These are phyloP conservation scores for Caenorhabditis angaria DNA, from an alignment of 2,888 invertebrate genomes.

Conservation along the genomic window DNA sequence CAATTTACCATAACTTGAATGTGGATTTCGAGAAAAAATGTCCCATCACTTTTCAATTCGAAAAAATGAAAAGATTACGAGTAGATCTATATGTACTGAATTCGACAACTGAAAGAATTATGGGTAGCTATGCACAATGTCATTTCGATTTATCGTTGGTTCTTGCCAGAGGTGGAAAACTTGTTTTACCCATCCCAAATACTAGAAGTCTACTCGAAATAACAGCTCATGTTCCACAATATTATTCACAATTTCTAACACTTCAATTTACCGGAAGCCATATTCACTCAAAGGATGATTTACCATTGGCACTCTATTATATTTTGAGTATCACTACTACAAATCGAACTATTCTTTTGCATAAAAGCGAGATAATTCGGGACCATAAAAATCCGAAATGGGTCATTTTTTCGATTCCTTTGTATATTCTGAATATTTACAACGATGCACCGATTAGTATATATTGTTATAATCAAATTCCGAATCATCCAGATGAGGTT, in stretches of 20 bases:
- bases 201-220: slow-evolving; percentile 25
- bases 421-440: slow-evolving; percentile 55
- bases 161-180: slow-evolving; percentile 26
- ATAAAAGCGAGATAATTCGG: slow-evolving; percentile 35
- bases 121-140: slow-evolving; percentile 19
- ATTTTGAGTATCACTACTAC: slow-evolving; percentile 30
- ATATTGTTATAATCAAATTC: slow-evolving; percentile 57
- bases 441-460: slow-evolving; percentile 55
- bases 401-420: slow-evolving; percentile 58
- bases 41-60: slow-evolving; percentile 34
- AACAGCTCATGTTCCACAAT: slow-evolving; percentile 30
- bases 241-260: slow-evolving; percentile 37
- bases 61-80: slow-evolving; percentile 30
- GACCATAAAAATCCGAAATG: slow-evolving; percentile 52
- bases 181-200: slow-evolving; percentile 13
- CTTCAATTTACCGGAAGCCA: slow-evolving; percentile 52
- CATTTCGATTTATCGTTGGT: slow-evolving; percentile 35
- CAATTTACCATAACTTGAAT: slow-evolving; percentile 32
- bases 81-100: slow-evolving; percentile 27
- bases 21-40: slow-evolving; percentile 32
- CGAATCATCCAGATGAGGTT: slow-evolving; percentile 54
- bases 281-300: slow-evolving; percentile 41
- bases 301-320: slow-evolving; percentile 56
- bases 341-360: slow-evolving; percentile 33
- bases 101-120: slow-evolving; percentile 17